These are phyloP conservation scores for Leucophenga montana DNA, from an alignment of 2,888 invertebrate genomes.

Conservation along the genomic window DNA sequence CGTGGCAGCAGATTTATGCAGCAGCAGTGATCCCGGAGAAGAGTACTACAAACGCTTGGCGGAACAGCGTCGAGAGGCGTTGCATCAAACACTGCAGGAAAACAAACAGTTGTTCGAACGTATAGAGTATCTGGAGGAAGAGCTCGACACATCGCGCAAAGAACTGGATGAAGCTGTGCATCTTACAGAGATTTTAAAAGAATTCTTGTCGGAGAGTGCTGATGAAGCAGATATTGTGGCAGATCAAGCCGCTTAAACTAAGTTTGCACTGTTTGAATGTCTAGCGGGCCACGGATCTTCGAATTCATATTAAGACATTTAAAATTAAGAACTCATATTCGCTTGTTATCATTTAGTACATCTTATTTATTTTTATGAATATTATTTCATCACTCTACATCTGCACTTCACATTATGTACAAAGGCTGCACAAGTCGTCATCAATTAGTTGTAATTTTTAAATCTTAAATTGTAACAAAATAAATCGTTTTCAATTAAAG, in stretches of 20 bases:
- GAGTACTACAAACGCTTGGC: constrained; percentile 17
- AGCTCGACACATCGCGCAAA: constrained; percentile 22
- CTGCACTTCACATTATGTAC: no score
- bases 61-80: constrained; percentile 6
- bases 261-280: background rate
- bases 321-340: no score
- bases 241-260: background rate
- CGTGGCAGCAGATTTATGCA: constrained; percentile 10
- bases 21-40: background rate
- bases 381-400: background rate
- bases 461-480: no score
- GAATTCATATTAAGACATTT: no score
- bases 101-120: constrained; percentile 1
- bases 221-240: background rate
- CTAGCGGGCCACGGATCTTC: background rate
- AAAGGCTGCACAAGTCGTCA: background rate
- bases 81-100: constrained; percentile 1
- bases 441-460: background rate
- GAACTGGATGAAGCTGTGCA: constrained; percentile 19
- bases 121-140: constrained; percentile 10
- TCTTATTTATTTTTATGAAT: background rate
- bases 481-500: no score
- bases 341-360: background rate
- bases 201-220: background rate
- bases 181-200: constrained; percentile 13